Base-by-base conservation (phyloP, 2,113 vertebrate genomes). In the Pristiophorus japonicus region DNA sequence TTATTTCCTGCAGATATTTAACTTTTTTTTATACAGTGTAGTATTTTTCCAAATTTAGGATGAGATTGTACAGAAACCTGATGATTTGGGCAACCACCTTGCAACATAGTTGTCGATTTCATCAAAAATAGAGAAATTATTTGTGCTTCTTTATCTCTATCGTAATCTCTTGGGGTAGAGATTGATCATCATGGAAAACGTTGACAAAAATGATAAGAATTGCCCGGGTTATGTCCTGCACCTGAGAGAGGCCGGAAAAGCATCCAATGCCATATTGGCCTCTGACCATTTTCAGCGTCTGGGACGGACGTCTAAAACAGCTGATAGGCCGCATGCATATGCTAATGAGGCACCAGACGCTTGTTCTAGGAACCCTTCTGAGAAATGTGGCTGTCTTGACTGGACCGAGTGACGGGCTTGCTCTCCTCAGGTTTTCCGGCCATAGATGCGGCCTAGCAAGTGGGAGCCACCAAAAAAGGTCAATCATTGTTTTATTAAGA, bases 1-100 rank as follows among this genome's bases (percentile, higher is more conserved):
- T 59, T 47, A 90, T 59, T 90, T 90, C 87, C 87, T 90, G 87
- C 30, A 59, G 51, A 90, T 90, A n/a, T 90, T 90, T 90, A 18
- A 90, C 59, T 90, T 62, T n/a, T 90, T 59, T 90, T 90, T 90
- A 34, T 90, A 30, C 0, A 3, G 51, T 88, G 85, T 55, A 24
- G 84, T 22, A 45, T 88, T 34, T 59, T 59, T 34, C 2, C 51
- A 11, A 16, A 62, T 4, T 90, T 62, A 12, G 34, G 8, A 30
- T 55, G 27, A 62, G 27, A n/a, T 62, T 62, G 14, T 55, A 30
- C 59, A n/a, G 34, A 8, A 87, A 47, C 8, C 4, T 20, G 8
- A 20, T 1, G n/a, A 55, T 90, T 62, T 62, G 87, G 47, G 11
- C 30, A 34, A 16, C 4, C 6, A 62, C 8, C 42, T 7, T 38